These are phyloP conservation scores for Sylvia borin DNA, from an alignment of 2,797 vertebrate genomes.

Conservation along the genomic window DNA sequence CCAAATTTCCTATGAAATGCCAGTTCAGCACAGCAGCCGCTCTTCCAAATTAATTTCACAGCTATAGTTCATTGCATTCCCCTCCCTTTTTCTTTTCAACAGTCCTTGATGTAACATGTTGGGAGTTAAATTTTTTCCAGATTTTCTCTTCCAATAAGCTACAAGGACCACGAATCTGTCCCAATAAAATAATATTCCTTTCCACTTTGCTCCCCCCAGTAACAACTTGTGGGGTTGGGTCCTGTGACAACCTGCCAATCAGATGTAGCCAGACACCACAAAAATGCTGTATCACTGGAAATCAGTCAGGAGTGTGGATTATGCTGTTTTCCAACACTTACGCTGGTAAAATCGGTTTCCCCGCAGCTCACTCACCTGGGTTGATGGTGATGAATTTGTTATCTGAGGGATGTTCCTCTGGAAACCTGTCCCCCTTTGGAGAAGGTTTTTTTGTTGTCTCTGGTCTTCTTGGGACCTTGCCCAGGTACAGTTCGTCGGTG, in stretches of 20 bases:
- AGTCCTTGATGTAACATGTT: neutral
- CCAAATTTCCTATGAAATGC: neutral
- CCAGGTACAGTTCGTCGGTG: slow-evolving; percentile 68
- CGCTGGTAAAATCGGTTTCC: accelerated
- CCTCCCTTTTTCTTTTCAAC: neutral
- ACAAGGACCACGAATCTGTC: neutral
- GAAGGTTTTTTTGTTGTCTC: slow-evolving; percentile 60
- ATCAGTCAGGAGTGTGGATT: neutral
- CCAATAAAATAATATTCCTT: neutral
- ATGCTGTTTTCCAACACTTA: neutral
- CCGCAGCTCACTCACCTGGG: slow-evolving; percentile 71
- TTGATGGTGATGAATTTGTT: slow-evolving; percentile 83
- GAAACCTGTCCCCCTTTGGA: slow-evolving; percentile 63
- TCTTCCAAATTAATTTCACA: slow-evolving; percentile 39
- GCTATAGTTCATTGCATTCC: neutral
- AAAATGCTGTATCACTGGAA: neutral
- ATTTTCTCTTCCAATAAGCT: neutral
- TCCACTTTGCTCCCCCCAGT: neutral
- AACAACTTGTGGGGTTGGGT: neutral
- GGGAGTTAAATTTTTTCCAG: neutral
- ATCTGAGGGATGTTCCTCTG: slow-evolving; percentile 69
- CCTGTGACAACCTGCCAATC: neutral
- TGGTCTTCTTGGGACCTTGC: slow-evolving; percentile 61
- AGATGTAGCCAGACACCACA: neutral
- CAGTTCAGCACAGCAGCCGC: neutral